These are phyloP conservation scores for Cryptoblepharus egeriae DNA, from an alignment of 2,797 vertebrate genomes.

Conservation along the genomic window DNA sequence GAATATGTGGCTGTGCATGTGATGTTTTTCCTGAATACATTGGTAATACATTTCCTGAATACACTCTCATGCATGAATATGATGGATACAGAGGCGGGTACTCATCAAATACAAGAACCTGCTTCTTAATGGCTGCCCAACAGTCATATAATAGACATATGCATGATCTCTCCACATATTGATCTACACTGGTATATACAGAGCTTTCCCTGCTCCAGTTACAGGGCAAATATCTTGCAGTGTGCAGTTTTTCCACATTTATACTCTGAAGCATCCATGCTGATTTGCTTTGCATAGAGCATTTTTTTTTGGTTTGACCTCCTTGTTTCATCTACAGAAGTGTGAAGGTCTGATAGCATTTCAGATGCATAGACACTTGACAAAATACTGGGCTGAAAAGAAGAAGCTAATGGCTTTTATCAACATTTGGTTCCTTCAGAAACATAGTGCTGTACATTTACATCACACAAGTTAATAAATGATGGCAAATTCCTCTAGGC, in stretches of 20 bases:
- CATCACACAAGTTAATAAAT: slow-evolving; percentile 67
- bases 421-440: slow-evolving; percentile 42
- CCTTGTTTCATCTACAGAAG: slow-evolving; percentile 10
- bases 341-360: slow-evolving; percentile 11
- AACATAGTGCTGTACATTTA: slow-evolving; percentile 33
- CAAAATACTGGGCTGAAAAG: slow-evolving; percentile 28
- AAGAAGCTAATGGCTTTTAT: slow-evolving; percentile 40
- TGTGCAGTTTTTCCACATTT: background rate
- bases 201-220: background rate
- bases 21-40: background rate
- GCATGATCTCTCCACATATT: background rate
- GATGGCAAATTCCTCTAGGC: slow-evolving; percentile 74
- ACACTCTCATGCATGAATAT: background rate
- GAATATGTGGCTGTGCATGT: background rate
- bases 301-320: background rate
- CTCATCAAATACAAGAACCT: background rate
- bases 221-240: too few relatives aligned
- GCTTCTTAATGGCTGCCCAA: background rate
- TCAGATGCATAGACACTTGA: slow-evolving; percentile 6
- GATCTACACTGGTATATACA: background rate
- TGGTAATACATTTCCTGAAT: too few relatives aligned
- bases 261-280: background rate
- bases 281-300: background rate
- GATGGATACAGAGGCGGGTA: background rate
- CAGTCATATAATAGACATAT: background rate